These are phyloP conservation scores for Tiliqua scincoides DNA, from an alignment of 2,113 vertebrate genomes.

Conservation along the genomic window DNA sequence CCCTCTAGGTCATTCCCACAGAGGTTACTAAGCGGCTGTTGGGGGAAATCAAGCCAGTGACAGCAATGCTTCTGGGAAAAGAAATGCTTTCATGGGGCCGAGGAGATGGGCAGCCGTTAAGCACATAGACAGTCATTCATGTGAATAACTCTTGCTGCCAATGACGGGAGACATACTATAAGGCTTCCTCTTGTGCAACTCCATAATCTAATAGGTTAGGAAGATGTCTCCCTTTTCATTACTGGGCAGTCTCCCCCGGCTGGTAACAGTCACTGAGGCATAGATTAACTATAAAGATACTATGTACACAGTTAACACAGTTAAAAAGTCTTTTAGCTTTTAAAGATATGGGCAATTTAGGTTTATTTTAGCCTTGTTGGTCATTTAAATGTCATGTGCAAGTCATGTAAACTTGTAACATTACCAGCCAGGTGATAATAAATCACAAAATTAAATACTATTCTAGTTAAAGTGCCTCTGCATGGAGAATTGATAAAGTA, in stretches of 20 bases:
- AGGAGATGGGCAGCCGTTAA: not conserved
- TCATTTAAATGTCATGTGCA: too few relatives aligned
- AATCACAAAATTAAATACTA: not conserved
- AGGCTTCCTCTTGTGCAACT: not conserved
- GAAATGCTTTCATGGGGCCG: not conserved
- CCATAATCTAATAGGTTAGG: not conserved
- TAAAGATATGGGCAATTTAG: too few relatives aligned
- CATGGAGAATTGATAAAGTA: not conserved
- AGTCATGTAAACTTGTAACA: not conserved
- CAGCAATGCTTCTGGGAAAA: not conserved
- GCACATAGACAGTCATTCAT: not conserved
- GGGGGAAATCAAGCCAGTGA: not conserved
- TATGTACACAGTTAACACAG: not conserved
- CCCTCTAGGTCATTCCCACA: not conserved
- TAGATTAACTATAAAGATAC: not conserved
- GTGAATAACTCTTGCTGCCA: not conserved
- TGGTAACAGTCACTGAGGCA: not conserved
- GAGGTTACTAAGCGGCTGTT: constrained; percentile 6
- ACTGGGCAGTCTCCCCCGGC: not conserved
- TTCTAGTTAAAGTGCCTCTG: not conserved
- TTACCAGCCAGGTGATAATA: not conserved
- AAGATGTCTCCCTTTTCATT: not conserved
- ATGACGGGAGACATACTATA: not conserved
- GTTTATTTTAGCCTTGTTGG: too few relatives aligned
- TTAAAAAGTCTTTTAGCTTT: not conserved